phyloP scores from a whole-genome alignment of 2,113 vertebrate species.

The Chiloscyllium plagiosum region DNA sequence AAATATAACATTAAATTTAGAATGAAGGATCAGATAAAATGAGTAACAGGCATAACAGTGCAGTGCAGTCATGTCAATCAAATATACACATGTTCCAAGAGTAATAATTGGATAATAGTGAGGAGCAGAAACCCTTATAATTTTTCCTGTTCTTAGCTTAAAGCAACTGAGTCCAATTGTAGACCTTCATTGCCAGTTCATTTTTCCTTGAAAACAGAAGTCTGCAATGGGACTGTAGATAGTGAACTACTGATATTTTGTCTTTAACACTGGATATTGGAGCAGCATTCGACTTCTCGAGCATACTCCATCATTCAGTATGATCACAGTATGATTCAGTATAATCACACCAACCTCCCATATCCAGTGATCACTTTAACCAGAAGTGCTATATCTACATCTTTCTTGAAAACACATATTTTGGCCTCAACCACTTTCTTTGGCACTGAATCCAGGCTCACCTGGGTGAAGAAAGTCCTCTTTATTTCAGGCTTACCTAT shows the following conservation, averaged over 20 bases:
- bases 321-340: no score
- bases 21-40: neutral
- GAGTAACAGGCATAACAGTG: neutral
- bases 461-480: no score
- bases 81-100: neutral
- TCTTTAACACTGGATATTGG: no score
- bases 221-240: neutral
- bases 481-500: no score
- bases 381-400: no score
- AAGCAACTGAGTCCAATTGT: neutral
- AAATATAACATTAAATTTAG: neutral
- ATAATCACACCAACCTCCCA: no score
- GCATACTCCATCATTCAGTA: no score
- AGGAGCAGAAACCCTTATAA: neutral
- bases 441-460: no score
- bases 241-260: neutral
- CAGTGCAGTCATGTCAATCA: neutral
- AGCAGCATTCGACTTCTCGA: no score
- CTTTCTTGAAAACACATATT: no score
- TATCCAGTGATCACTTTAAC: no score
- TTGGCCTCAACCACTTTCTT: no score
- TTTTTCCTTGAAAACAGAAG: neutral
- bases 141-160: neutral
- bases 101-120: neutral
- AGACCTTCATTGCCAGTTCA: neutral